Percentiles rank a stretch among this genome's conserved stretches.
phyloP scores from a whole-genome alignment of 2,888 invertebrate species.

The Gymnoscelis rufifasciata region DNA sequence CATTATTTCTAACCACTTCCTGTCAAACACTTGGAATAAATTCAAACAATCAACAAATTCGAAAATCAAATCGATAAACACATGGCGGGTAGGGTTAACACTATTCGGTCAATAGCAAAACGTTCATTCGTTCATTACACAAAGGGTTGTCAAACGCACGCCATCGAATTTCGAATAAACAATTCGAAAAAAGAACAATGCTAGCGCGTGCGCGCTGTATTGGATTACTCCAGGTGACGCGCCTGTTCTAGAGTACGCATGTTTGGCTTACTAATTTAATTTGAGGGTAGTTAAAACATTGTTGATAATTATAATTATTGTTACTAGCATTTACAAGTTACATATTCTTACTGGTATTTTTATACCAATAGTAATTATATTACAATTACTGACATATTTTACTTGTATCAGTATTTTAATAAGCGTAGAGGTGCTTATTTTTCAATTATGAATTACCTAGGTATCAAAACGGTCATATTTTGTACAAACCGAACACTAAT shows the following conservation, averaged over 20 bases:
- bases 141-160: constrained; percentile 25
- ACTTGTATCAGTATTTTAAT: too few relatives aligned
- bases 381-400: too few relatives aligned
- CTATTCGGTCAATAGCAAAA: constrained; percentile 18
- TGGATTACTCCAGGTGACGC: constrained; percentile 34
- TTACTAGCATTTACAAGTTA: too few relatives aligned
- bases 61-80: constrained; percentile 19
- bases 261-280: constrained; percentile 11
- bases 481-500: too few relatives aligned
- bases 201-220: constrained; percentile 33
- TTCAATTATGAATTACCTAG: too few relatives aligned
- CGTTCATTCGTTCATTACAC: constrained; percentile 24
- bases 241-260: constrained; percentile 4
- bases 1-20: constrained; percentile 9
- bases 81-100: constrained; percentile 22
- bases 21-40: constrained; percentile 13
- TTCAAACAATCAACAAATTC: constrained; percentile 15
- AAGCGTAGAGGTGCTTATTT: too few relatives aligned
- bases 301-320: too few relatives aligned
- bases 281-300: background rate
- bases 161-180: constrained; percentile 24
- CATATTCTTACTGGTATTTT: too few relatives aligned
- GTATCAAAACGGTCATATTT: too few relatives aligned
- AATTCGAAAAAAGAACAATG: constrained; percentile 27
- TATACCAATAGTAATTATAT: too few relatives aligned